Conservation (phyloP, 2,113 vertebrate species). For the Bungarus multicinctus region DNA sequence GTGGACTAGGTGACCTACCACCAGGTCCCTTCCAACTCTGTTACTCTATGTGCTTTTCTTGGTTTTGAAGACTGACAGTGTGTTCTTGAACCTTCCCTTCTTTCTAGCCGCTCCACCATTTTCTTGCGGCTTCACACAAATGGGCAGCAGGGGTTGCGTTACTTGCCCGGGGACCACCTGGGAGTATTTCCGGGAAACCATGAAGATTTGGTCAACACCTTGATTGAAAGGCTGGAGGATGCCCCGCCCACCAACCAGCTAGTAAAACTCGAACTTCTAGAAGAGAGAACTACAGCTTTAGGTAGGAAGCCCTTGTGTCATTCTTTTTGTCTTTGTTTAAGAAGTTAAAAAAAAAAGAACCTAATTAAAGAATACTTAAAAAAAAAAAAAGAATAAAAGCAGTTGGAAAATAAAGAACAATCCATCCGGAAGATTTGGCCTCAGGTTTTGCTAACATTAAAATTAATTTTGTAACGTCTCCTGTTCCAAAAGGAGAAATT, state of each 20-base stretch:
- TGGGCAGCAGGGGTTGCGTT: slow-evolving; percentile 82
- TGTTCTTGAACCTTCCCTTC: neutral
- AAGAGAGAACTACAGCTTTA: slow-evolving; percentile 90
- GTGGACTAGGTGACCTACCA: no score
- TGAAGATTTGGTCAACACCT: slow-evolving; percentile 86
- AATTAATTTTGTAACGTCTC: neutral
- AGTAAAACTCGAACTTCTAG: slow-evolving; percentile 93
- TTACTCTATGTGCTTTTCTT: no score
- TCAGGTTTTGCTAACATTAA: neutral
- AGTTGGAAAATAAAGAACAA: neutral
- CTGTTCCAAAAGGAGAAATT: neutral
- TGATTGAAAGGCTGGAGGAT: slow-evolving; percentile 91
- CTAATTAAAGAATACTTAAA: neutral
- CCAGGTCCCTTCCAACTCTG: no score
- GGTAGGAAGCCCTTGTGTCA: slow-evolving; percentile 67
- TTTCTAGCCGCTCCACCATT: slow-evolving; percentile 87
- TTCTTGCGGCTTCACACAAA: slow-evolving; percentile 90
- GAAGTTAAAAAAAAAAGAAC: neutral
- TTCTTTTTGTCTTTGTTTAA: neutral
- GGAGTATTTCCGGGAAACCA: slow-evolving; percentile 93
- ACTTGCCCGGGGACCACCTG: slow-evolving; percentile 93
- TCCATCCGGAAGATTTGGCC: neutral
- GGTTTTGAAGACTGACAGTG: neutral
- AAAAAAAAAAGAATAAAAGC: neutral
- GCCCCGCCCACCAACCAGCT: slow-evolving; percentile 89